phyloP scores from a whole-genome alignment of 2,888 invertebrate genomes.

The Micoletzkya japonica region DNA sequence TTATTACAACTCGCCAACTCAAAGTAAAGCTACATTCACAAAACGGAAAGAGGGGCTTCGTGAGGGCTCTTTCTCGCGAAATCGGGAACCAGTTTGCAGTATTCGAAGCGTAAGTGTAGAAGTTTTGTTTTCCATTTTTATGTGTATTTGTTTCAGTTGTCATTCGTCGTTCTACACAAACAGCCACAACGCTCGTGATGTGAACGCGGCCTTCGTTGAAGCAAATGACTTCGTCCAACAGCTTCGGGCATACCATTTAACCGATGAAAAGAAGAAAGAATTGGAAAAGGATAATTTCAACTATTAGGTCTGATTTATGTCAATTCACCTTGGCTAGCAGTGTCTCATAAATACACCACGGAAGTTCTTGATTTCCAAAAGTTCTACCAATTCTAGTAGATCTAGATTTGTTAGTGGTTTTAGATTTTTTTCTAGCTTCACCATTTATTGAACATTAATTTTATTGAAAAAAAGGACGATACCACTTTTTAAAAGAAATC shows the following conservation, averaged over 20 bases:
- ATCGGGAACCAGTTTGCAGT: conserved; percentile 27
- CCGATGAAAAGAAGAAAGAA: conserved; percentile 29
- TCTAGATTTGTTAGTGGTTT: too few species aligned
- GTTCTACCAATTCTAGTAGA: too few species aligned
- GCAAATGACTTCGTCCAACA: conserved; percentile 28
- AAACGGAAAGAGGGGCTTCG: conserved; percentile 29
- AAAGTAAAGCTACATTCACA: conserved; percentile 26
- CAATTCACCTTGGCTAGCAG: too few species aligned
- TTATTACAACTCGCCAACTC: conserved; percentile 26
- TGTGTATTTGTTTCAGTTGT: conserved; percentile 30
- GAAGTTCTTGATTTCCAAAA: too few species aligned
- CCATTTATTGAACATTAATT: too few species aligned
- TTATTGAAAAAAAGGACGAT: too few species aligned
- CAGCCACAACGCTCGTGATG: conserved; percentile 15
- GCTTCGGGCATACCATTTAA: conserved; percentile 24
- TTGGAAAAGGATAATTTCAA: conserved; percentile 27
- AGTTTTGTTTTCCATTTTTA: conserved; percentile 23
- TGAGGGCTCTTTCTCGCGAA: conserved; percentile 25
- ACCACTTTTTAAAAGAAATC: too few species aligned
- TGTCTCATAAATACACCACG: too few species aligned
- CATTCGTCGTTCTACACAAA: conserved; percentile 28
- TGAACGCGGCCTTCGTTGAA: conserved; percentile 23
- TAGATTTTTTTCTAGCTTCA: too few species aligned
- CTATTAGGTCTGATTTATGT: conserved; percentile 22
- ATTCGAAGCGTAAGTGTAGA: conserved; percentile 30